phyloP scores from a whole-genome alignment of 2,888 invertebrate genomes.

The Mactromeris polynyma region DNA sequence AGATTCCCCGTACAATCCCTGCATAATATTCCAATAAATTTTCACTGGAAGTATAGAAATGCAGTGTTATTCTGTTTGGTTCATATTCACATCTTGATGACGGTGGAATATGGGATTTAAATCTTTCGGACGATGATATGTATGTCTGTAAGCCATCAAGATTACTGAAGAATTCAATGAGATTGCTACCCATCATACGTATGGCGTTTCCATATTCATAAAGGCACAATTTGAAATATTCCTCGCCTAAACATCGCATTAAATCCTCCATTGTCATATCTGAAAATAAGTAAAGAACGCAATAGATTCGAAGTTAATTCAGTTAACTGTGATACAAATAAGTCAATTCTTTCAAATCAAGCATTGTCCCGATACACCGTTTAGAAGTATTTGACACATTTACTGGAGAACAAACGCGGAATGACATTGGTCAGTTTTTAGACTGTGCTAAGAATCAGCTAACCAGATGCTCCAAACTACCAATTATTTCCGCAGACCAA shows the following conservation, averaged over 20 bases:
- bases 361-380: too few relatives aligned
- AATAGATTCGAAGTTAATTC: not conserved
- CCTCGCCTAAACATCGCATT: conserved; percentile 96
- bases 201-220: conserved; percentile 98
- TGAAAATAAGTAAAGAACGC: conserved; percentile 25
- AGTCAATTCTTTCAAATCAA: too few relatives aligned
- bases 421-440: too few relatives aligned
- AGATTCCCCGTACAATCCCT: conserved; percentile 98
- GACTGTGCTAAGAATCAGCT: too few relatives aligned
- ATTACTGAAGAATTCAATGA: conserved; percentile 97
- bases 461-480: too few relatives aligned
- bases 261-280: conserved; percentile 89
- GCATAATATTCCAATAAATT: conserved; percentile 98
- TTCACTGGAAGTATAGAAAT: conserved; percentile 98
- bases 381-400: not conserved
- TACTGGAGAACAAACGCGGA: not conserved
- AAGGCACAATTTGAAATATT: conserved; percentile 98
- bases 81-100: conserved; percentile 93
- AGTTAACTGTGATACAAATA: not conserved
- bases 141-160: conserved; percentile 98
- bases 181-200: conserved; percentile 97
- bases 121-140: conserved; percentile 92
- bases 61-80: conserved; percentile 89
- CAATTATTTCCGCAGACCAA: too few relatives aligned
- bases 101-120: conserved; percentile 92